Evolutionary conservation across 2,888 invertebrate genomes (phyloP), one percentile per base, ranked within the genome.

Genomic region (Trachelus tabidus): DNA sequence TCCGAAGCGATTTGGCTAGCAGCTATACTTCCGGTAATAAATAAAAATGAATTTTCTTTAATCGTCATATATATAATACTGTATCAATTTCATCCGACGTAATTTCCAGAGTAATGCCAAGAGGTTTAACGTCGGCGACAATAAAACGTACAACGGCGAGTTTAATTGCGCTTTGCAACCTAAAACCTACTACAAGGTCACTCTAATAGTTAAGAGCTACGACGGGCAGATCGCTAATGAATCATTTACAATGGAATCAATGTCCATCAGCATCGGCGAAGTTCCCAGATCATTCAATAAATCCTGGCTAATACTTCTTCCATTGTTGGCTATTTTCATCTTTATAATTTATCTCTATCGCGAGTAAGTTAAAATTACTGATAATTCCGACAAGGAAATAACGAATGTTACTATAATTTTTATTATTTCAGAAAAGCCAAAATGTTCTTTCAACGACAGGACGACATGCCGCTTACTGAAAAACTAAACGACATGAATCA

Each of bases 111-210:
- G 83, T 4, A 37, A 75, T 35, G 15, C 80, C 6, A 79, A 75
- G 33, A 73, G 71, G 31, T 84, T 88, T 23, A 77, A 3, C 3
- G 78, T 88, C 12, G 88, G 88, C 11, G 83, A 86, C 69, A 77
- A 83, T 30, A 33, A 69, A 12, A 11, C 75, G 4, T 82, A 84
- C 30, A 78, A 73, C 11, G 75, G 68, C 9, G 81, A 69, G 0
- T 79, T 30, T 31, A 86, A 87, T 75, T 85, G 85, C 34, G 78
- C 79, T 0, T 77, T 88, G 6, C 80, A 82, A 34, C 71, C 84
- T 4, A 73, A 80, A 23, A 77, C 82, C 15, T 80, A 75, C 12
- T 88, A 87, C 37, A 75, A 76, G 9, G 77, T 87, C 33, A 68
- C 75, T 11, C 9, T 80, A 30, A 33, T 85, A 30, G 75, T 86